A percentile compares a stretch with the other conserved stretches of the same genome.
These are phyloP conservation scores for Corvus cornix DNA, from an alignment of 2,113 vertebrate species.

Conservation along the genomic window DNA sequence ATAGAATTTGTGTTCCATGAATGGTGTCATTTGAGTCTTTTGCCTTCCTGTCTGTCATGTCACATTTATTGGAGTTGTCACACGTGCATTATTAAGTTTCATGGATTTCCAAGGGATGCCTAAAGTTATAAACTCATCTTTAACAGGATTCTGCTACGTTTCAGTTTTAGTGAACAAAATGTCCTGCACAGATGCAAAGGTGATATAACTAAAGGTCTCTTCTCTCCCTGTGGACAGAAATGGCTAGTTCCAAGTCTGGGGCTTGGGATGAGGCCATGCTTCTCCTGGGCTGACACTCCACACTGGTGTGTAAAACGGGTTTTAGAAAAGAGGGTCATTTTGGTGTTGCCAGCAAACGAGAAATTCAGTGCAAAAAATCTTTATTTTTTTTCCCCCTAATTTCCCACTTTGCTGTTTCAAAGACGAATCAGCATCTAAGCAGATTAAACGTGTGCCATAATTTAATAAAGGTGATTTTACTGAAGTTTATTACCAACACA, in stretches of 20 bases:
- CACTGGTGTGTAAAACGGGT: background rate
- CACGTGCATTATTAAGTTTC: background rate
- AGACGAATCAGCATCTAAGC: accelerated
- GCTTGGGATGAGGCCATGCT: background rate
- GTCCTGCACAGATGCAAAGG: background rate
- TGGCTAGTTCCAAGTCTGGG: background rate
- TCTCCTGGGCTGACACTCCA: background rate
- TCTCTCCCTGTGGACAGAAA: background rate
- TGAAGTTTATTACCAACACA: background rate
- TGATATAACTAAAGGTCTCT: background rate
- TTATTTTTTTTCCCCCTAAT: background rate
- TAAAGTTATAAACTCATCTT: background rate
- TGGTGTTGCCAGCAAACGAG: background rate
- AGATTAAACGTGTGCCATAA: background rate
- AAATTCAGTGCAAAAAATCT: background rate
- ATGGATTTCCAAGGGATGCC: background rate
- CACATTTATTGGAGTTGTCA: background rate
- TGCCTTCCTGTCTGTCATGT: background rate
- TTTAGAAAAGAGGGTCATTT: background rate
- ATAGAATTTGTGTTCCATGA: background rate
- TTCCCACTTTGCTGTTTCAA: background rate
- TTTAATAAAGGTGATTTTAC: background rate
- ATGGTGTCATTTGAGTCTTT: background rate
- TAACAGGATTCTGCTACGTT: background rate
- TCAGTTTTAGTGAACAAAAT: background rate